These are phyloP conservation scores for Matsumyia berberina DNA, from an alignment of 2,888 invertebrate genomes.

Conservation along the genomic window DNA sequence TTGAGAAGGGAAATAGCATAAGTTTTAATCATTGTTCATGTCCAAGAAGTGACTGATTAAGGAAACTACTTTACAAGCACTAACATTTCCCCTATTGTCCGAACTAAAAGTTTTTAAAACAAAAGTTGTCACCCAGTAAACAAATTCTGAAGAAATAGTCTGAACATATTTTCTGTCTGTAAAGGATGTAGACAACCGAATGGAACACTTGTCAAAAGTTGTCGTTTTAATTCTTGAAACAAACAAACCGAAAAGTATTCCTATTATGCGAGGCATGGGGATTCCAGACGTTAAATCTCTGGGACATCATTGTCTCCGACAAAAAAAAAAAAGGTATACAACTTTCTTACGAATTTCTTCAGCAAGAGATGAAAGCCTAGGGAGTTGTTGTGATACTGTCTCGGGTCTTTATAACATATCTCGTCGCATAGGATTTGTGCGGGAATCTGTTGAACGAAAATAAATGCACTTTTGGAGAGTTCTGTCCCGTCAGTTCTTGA, in stretches of 20 bases:
- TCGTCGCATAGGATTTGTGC: conserved; percentile 23
- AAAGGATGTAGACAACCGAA: conserved; percentile 40
- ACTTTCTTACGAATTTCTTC: conserved; percentile 60
- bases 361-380: conserved; percentile 58
- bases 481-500: conserved; percentile 21
- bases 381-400: conserved; percentile 50
- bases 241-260: conserved; percentile 12
- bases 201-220: conserved; percentile 46
- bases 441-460: conserved; percentile 7
- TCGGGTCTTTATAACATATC: conserved; percentile 33
- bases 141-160: neutral
- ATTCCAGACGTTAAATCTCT: conserved; percentile 36
- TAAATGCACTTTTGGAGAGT: conserved; percentile 54
- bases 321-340: conserved; percentile 44
- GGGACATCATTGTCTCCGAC: conserved; percentile 53
- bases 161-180: conserved; percentile 24
- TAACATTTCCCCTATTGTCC: too few species aligned
- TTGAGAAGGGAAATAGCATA: neutral
- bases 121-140: conserved; percentile 4
- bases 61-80: neutral
- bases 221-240: conserved; percentile 24
- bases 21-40: conserved; percentile 18
- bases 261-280: conserved; percentile 51
- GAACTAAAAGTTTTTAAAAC: neutral
- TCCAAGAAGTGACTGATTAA: neutral